Evolutionary conservation across 2,888 invertebrate genomes (phyloP).

Genomic region (Lithophane ornitopus): DNA sequence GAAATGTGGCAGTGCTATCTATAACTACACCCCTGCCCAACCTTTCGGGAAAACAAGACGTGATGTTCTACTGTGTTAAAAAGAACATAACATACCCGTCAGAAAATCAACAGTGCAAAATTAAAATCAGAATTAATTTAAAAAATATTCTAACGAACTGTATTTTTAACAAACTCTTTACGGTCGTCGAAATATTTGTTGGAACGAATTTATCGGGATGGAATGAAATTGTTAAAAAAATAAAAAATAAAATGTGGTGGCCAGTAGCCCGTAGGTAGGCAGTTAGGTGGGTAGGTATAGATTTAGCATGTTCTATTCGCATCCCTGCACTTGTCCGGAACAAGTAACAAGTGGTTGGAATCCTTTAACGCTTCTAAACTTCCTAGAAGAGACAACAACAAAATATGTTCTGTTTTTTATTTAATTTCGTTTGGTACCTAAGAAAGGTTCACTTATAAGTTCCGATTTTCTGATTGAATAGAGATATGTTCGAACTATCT

Average conservation of each 20-base stretch:
- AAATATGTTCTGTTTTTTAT: neutral
- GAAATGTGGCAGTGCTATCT: no score
- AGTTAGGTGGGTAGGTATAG: constrained; percentile 9
- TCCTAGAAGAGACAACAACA: constrained; percentile 46
- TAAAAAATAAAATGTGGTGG: constrained; percentile 27
- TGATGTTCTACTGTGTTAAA: neutral
- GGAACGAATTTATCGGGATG: constrained; percentile 44
- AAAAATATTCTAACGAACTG: neutral
- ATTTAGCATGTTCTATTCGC: constrained; percentile 63
- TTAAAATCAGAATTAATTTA: neutral
- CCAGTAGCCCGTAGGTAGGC: constrained; percentile 10
- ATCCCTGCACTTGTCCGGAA: constrained; percentile 70
- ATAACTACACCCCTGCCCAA: no score
- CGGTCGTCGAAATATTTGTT: constrained; percentile 31
- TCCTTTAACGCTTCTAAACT: constrained; percentile 37
- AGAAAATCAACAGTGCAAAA: neutral
- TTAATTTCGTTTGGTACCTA: neutral
- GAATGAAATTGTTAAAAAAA: constrained; percentile 36
- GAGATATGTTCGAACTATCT: no score
- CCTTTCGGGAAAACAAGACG: neutral
- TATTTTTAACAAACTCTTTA: constrained; percentile 37
- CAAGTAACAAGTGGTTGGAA: constrained; percentile 68
- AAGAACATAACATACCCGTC: neutral
- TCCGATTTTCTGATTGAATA: neutral
- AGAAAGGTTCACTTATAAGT: neutral